phyloP scores from a whole-genome alignment of 2,113 vertebrate genomes.

The Callospermophilus lateralis region DNA sequence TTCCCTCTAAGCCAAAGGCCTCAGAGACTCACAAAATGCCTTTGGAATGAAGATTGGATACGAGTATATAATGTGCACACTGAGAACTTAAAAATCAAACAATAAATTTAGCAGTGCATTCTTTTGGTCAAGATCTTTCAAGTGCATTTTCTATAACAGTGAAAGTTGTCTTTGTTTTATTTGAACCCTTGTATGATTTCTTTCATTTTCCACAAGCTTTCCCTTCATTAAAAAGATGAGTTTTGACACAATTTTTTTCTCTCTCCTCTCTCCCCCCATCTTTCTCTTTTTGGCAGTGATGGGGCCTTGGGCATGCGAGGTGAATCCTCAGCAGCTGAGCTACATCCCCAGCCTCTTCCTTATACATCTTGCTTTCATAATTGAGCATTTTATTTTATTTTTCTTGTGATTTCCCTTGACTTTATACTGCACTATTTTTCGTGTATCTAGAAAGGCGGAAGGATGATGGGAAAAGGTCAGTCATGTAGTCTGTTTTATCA shows the following conservation, averaged over 20 bases:
- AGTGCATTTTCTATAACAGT: neutral
- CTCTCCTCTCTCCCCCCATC: neutral
- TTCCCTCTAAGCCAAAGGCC: neutral
- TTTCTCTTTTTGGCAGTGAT: neutral
- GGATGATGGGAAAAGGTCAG: neutral
- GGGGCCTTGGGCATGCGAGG: neutral
- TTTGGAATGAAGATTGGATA: neutral
- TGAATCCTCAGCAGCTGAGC: neutral
- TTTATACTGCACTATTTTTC: neutral
- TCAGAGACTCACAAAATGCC: neutral
- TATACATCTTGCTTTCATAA: neutral
- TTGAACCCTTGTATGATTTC: neutral
- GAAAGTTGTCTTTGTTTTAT: neutral
- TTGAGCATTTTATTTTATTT: constrained; percentile 1
- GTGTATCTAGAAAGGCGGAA: neutral
- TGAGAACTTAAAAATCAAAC: neutral
- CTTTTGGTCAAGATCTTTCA: neutral
- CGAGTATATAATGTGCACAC: too few relatives aligned
- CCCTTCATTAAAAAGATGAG: neutral
- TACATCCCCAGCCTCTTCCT: too few relatives aligned
- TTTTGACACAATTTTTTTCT: neutral
- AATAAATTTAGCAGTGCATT: neutral
- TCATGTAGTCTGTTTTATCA: neutral
- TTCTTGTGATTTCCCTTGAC: neutral
- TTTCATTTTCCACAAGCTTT: constrained; percentile 1